Evolutionary conservation across 2,888 invertebrate genomes (phyloP), one percentile per base, ranked within the genome.

Genomic region (Smittia sp.): DNA sequence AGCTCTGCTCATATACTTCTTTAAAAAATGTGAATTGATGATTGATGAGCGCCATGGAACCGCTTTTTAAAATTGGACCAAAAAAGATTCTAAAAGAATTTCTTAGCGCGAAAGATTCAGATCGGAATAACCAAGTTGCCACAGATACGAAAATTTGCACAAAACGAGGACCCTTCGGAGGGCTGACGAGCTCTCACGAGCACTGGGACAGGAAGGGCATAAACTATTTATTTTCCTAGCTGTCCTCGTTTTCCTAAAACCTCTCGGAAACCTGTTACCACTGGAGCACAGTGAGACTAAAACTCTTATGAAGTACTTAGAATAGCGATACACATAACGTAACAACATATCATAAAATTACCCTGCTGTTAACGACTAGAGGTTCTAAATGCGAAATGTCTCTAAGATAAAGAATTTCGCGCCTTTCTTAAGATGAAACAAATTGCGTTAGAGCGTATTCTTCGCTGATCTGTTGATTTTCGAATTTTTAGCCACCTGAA

Each of bases 61-160:
- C 13, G 7, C 7, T 66, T 66, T 68, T 68, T 22, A 46, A 68
- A 68, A 68, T 68, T 68, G 68, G 68, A 68, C 68, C 68, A 68
- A 65, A 27, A 32, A 68, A 20, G 39, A 65, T 68, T 68, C 68
- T 68, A 68, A 68, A 68, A 24, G 32, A 32, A 32, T 3, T n/a
- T n/a, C n/a, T n/a, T 6, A 32, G 32, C 32, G 32, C 32, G 9
- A n/a, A n/a, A n/a, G n/a, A n/a, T n/a, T n/a, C n/a, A n/a, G n/a
- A n/a, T n/a, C n/a, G n/a, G n/a, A n/a, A n/a, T n/a, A n/a, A n/a
- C n/a, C n/a, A n/a, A n/a, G n/a, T n/a, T n/a, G n/a, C n/a, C n/a
- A n/a, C n/a, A n/a, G n/a, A n/a, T n/a, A n/a, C n/a, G n/a, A n/a
- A n/a, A n/a, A n/a, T n/a, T n/a, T n/a, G n/a, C n/a, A n/a, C n/a